Percentiles rank a stretch among this genome's conserved stretches.
Conservation (phyloP, 2,888 invertebrate genomes). For the Napeogenes sylphis region DNA sequence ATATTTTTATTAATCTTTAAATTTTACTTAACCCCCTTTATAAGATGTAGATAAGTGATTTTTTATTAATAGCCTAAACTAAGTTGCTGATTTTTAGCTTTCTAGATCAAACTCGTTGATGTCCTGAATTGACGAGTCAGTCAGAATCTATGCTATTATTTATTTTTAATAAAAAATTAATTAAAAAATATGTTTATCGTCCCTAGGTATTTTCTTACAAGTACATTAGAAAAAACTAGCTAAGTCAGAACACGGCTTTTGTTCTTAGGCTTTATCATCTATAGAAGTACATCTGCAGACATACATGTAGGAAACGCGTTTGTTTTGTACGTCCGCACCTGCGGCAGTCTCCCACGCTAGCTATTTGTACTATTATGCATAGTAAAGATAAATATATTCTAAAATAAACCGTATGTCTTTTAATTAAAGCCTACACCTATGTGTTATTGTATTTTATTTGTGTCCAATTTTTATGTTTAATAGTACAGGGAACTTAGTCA, state of each 20-base stretch:
- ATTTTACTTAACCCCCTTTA: too few relatives aligned
- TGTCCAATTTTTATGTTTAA: constrained; percentile 6
- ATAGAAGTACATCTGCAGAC: constrained; percentile 60
- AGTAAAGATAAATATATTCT: not conserved
- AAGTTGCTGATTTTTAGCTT: too few relatives aligned
- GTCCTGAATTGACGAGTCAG: too few relatives aligned
- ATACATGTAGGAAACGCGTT: constrained; percentile 52
- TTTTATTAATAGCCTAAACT: too few relatives aligned
- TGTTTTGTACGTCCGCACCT: constrained; percentile 58
- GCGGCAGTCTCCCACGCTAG: constrained; percentile 69
- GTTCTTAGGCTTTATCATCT: constrained; percentile 30
- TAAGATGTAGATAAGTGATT: too few relatives aligned
- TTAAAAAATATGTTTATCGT: too few relatives aligned
- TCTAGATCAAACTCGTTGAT: too few relatives aligned
- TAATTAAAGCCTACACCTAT: constrained; percentile 5
- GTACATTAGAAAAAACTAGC: too few relatives aligned
- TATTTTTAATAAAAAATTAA: too few relatives aligned
- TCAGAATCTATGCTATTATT: too few relatives aligned
- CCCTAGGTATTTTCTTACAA: too few relatives aligned
- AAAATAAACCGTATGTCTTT: constrained; percentile 14
- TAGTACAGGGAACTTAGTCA: not conserved
- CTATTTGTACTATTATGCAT: constrained; percentile 33
- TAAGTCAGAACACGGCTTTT: not conserved
- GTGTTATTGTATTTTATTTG: not conserved
- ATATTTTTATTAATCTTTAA: too few relatives aligned